Evolutionary conservation across 2,113 vertebrate genomes (phyloP).

Genomic region (Notechis scutatus): DNA sequence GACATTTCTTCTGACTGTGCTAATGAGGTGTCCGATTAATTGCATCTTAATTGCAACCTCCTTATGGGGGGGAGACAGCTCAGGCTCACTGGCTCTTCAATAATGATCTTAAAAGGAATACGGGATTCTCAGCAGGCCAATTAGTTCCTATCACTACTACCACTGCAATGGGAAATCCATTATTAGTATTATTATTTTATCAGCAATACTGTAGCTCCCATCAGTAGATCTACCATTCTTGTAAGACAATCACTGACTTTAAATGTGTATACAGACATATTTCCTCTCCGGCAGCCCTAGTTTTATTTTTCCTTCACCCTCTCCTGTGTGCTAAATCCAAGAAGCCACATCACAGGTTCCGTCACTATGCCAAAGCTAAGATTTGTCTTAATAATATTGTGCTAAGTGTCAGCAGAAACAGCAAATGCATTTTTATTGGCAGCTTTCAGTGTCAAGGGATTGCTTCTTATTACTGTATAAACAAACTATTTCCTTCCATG

Average conservation of each 20-base stretch:
- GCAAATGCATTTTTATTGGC: slow-evolving; percentile 36
- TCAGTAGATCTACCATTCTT: slow-evolving; percentile 50
- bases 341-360: slow-evolving; percentile 33
- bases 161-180: slow-evolving; percentile 54
- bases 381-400: slow-evolving; percentile 36
- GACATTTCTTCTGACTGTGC: neutral
- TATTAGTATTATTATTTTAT: slow-evolving; percentile 45
- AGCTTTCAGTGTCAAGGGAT: slow-evolving; percentile 46
- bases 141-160: slow-evolving; percentile 47
- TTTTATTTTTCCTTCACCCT: slow-evolving; percentile 25
- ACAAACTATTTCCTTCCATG: neutral
- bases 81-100: slow-evolving; percentile 42
- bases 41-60: slow-evolving; percentile 57
- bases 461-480: slow-evolving; percentile 25
- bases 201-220: slow-evolving; percentile 48
- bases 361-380: slow-evolving; percentile 46
- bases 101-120: slow-evolving; percentile 35
- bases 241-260: slow-evolving; percentile 51
- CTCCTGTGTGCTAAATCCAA: slow-evolving; percentile 42
- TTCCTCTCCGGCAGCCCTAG: neutral
- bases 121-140: slow-evolving; percentile 53
- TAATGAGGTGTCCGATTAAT: neutral
- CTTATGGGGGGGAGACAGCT: slow-evolving; percentile 28
- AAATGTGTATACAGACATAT: neutral
- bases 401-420: slow-evolving; percentile 46